Evolutionary conservation across 2,113 vertebrate genomes (phyloP).

Genomic region (Neopipo cinnamomea): DNA sequence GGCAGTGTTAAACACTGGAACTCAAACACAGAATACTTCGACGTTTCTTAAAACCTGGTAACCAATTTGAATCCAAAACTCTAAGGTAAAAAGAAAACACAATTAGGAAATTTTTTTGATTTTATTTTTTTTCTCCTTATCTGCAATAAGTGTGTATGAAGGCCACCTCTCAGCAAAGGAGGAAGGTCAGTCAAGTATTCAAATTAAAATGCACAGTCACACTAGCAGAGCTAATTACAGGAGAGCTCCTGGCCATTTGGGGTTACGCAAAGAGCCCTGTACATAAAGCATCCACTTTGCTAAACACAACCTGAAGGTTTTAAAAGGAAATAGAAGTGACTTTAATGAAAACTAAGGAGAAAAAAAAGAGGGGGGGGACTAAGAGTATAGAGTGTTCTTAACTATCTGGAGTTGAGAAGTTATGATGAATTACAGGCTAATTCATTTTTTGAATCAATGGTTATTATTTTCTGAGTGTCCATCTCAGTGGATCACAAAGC

Average conservation of each 20-base stretch:
- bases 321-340: neutral
- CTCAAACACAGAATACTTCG: neutral
- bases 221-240: neutral
- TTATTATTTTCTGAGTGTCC: neutral
- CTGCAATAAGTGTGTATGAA: neutral
- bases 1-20: neutral
- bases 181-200: neutral
- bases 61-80: neutral
- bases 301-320: neutral
- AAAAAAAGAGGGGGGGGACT: accelerated
- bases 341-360: neutral
- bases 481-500: neutral
- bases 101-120: neutral
- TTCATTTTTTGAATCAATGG: neutral
- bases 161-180: neutral
- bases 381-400: neutral
- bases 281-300: neutral
- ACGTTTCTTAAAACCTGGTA: neutral
- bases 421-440: neutral
- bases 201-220: neutral
- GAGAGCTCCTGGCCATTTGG: neutral
- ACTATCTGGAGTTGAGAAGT: neutral
- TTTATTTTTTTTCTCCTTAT: neutral
- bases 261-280: neutral
- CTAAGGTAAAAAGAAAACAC: neutral